These are phyloP conservation scores for Sminthopsis crassicaudata DNA, from an alignment of 2,113 vertebrate species.

Conservation along the genomic window DNA sequence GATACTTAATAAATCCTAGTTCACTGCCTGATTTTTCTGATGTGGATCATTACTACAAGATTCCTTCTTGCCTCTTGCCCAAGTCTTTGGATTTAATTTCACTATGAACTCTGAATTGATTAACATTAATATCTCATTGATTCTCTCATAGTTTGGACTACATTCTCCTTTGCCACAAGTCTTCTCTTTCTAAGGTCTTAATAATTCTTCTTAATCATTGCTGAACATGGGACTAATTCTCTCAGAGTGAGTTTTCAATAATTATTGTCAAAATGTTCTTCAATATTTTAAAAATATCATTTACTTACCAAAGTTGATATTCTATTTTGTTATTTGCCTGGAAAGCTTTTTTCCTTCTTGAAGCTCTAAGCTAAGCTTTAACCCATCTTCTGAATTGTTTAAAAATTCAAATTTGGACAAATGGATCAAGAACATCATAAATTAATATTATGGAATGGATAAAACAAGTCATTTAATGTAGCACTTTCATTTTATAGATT, in stretches of 20 bases:
- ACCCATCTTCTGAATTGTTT: background rate
- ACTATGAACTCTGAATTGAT: background rate
- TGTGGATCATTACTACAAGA: background rate
- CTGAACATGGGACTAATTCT: background rate
- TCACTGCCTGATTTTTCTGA: background rate
- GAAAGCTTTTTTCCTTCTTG: background rate
- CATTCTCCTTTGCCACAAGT: background rate
- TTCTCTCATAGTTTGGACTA: background rate
- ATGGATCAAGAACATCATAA: background rate
- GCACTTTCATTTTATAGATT: background rate
- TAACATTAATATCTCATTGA: background rate
- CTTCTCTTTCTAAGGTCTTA: background rate
- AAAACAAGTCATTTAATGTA: background rate
- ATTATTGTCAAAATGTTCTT: background rate
- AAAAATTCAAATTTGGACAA: background rate
- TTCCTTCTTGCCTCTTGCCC: background rate
- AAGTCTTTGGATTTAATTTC: background rate
- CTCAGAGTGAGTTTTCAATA: background rate
- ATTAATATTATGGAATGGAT: background rate
- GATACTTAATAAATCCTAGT: background rate
- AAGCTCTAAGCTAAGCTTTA: background rate
- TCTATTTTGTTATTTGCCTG: background rate
- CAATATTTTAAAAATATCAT: background rate
- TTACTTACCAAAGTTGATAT: background rate
- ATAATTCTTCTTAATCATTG: background rate